Base-by-base conservation (phyloP, 1,140 invertebrate species). In the Maconellicoccus hirsutus region DNA sequence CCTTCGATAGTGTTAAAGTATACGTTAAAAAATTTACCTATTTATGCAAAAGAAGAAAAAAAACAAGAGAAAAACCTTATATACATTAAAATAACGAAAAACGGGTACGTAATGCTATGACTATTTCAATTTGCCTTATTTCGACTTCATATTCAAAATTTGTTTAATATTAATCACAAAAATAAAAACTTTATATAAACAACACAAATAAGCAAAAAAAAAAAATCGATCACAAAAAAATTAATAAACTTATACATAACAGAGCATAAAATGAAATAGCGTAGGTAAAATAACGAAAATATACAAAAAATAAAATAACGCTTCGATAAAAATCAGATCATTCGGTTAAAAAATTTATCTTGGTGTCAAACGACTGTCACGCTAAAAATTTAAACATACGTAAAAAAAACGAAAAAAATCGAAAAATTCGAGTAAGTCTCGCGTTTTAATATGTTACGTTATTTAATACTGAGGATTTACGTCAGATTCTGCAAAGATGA, bases 171-270 rank as follows among this genome's bases (percentile, higher is more conserved):
- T 52, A 52, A 52, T 52, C 42, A 52, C 42, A 52, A 52, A 52
- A 16, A 52, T 16, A 52, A 52, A 52, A 14, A 16, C n/a, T 52
- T 16, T n/a, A n/a, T 52, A 52, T 52, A 52, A 52, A 52, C 42
- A 52, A 52, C 42, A 52, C 42, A 52, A 52, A 52, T 6, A 52
- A 52, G 42, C 42, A 52, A 52, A 52, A 52, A 33, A 52, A 52
- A 52, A 52, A 52, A 52, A 52, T 52, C 42, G 42, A 52, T 52
- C 42, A 52, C 42, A 52, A 52, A 52, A 52, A 52, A 52, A 52
- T 52, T 52, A 52, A 8, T 16, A 6, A 52, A 52, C 42, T 52
- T 52, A 52, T n/a, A 16, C 6, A 52, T 52, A 52, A 52, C 42
- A 52, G 42, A 14, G 42, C 42, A 52, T 52, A 52, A 52, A 52